Conservation (phyloP, 2,113 vertebrate species). For the Cettia cetti region DNA sequence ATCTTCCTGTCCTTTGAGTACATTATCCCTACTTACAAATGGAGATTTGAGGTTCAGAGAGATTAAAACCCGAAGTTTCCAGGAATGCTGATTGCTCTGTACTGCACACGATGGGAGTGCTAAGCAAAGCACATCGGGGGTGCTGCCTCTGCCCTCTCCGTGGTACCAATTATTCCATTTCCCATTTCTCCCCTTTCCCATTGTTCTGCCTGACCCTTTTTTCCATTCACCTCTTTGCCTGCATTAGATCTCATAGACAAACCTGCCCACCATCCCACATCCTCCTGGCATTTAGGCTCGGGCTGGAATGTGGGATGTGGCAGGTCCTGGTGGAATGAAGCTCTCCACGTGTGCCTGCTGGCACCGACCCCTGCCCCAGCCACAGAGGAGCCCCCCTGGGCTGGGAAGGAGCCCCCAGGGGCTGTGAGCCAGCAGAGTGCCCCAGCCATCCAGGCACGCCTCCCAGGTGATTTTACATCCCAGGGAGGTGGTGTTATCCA, state of each 20-base stretch:
- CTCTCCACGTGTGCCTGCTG: background rate
- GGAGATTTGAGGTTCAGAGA: slow-evolving; percentile 1
- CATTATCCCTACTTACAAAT: slow-evolving; percentile 41
- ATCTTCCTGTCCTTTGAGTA: slow-evolving; percentile 36
- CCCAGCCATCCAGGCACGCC: background rate
- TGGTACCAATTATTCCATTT: background rate
- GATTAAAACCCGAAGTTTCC: slow-evolving; percentile 10
- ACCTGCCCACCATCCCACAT: rapidly evolving
- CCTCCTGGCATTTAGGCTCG: background rate
- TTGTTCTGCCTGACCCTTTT: background rate
- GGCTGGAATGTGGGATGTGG: background rate
- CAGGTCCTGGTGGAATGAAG: background rate
- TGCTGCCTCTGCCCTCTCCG: background rate
- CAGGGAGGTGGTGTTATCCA: background rate
- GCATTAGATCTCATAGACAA: background rate
- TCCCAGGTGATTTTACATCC: background rate
- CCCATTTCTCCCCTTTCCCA: background rate
- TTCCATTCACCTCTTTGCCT: background rate
- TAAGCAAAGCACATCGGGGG: rapidly evolving
- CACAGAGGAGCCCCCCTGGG: no score
- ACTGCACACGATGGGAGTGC: background rate
- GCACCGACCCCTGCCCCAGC: no score
- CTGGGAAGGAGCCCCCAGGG: background rate
- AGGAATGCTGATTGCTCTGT: background rate
- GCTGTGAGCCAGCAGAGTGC: background rate